phyloP scores from a whole-genome alignment of 2,797 vertebrate genomes.

The Lerista edwardsae region DNA sequence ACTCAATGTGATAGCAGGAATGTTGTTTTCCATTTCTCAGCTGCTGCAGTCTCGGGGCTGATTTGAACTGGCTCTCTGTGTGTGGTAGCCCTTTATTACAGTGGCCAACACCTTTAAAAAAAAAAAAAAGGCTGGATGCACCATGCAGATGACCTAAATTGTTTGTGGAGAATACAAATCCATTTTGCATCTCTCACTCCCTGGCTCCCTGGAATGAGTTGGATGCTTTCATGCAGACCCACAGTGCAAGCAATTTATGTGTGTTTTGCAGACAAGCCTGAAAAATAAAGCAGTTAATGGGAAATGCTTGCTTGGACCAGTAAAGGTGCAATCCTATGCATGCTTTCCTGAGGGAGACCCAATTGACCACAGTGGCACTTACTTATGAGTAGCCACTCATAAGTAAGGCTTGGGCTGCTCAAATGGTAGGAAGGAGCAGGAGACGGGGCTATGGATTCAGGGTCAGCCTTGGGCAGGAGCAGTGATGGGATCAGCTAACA shows the following conservation, averaged over 20 bases:
- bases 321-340: too few species aligned
- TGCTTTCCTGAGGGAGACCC: too few species aligned
- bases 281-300: slow-evolving; percentile 21
- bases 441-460: slow-evolving; percentile 61
- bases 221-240: neutral
- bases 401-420: slow-evolving; percentile 18
- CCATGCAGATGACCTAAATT: neutral
- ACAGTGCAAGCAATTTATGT: too few species aligned
- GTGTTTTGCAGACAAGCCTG: neutral
- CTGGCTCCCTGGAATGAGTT: neutral
- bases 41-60: neutral
- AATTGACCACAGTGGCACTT: too few species aligned
- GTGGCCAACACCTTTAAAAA: neutral
- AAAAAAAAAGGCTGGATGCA: neutral
- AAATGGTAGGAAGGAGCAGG: slow-evolving; percentile 53
- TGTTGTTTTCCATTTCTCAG: neutral
- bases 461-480: slow-evolving; percentile 66
- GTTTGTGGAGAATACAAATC: neutral
- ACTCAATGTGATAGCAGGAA: neutral
- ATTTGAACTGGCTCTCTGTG: neutral
- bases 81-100: neutral
- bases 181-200: neutral
- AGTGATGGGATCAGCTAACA: too few species aligned
- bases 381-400: too few species aligned
- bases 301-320: neutral